Percentiles rank a stretch among this genome's conserved stretches.
Conservation (phyloP, 2,113 vertebrate species). For the Oryzias curvinotus region DNA sequence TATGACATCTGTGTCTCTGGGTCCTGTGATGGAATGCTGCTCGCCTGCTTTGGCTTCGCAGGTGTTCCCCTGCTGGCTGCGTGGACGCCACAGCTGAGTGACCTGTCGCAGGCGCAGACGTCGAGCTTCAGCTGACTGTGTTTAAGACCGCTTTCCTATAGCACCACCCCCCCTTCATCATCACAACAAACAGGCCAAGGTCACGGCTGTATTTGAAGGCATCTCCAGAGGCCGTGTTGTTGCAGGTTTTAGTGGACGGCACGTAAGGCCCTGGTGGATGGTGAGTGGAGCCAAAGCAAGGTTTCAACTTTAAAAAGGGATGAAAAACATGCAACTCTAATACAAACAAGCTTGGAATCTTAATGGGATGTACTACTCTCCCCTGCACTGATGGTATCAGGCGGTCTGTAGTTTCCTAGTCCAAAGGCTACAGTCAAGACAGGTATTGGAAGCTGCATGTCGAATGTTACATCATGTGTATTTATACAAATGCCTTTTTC, state of each 20-base stretch:
- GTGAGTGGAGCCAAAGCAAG: background rate
- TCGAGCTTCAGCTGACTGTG: slow-evolving; percentile 57
- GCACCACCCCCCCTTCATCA: slow-evolving; percentile 15
- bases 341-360: too few species aligned
- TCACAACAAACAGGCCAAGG: slow-evolving; percentile 42
- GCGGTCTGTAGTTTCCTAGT: too few species aligned
- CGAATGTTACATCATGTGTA: too few species aligned
- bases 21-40: slow-evolving; percentile 77
- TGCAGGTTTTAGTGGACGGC: slow-evolving; percentile 12
- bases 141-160: slow-evolving; percentile 61
- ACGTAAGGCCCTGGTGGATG: too few species aligned
- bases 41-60: slow-evolving; percentile 64
- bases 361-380: too few species aligned
- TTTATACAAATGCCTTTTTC: too few species aligned
- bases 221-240: slow-evolving; percentile 41
- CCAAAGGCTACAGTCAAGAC: too few species aligned
- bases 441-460: too few species aligned
- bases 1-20: slow-evolving; percentile 72
- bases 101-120: slow-evolving; percentile 53
- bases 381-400: too few species aligned
- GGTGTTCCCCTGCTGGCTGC: slow-evolving; percentile 66
- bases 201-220: slow-evolving; percentile 54
- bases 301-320: too few species aligned
- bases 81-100: slow-evolving; percentile 32
- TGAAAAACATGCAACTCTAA: too few species aligned